Evolutionary conservation across 2,113 vertebrate species (phyloP), one percentile per base, ranked within the genome.

Genomic region (Verasper variegatus): DNA sequence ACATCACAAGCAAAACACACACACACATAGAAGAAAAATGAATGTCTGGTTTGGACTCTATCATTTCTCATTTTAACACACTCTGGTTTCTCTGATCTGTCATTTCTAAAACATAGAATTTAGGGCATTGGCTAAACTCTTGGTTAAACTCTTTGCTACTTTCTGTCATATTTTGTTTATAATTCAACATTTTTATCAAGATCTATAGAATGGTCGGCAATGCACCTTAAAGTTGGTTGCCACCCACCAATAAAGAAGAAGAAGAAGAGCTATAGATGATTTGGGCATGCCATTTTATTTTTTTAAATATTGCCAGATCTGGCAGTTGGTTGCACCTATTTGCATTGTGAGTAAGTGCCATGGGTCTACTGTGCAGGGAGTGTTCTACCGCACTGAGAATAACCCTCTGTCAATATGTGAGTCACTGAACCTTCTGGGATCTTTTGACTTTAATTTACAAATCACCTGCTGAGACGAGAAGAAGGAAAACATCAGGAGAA

Each of bases 401-500:
- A 55, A 65, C 12, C 15, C 15, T 73, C 17, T 75, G 76, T 83
- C 63, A 89, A 66, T 75, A 57, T 18, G 26, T 85, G 82, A 89
- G 66, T 86, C 87, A 88, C 54, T 85, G 81, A 92, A 81, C 79
- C 54, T 24, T 5, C 13, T 0, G 24, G 20, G 57, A 82, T 67
- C 80, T 84, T 78, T 68, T 76, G 47, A 66, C 20, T 64, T 75
- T 5, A 68, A 70, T 71, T 81, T 47, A 74, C 65, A 76, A 61
- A 80, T 69, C 66, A 71, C 45, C 37, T 70, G 61, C 61, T 68
- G 42, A 55, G 51, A 37, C 17, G 52, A 78, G 51, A 70, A 61
- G 26, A 62, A 76, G 31, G 68, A 17, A 31, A 31, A 61, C 26
- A 49, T 20, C 14, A 12, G 40, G 40, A 42, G 40, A 13, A 42